phyloP scores from a whole-genome alignment of 2,113 vertebrate species.

The Dermatemys mawii region DNA sequence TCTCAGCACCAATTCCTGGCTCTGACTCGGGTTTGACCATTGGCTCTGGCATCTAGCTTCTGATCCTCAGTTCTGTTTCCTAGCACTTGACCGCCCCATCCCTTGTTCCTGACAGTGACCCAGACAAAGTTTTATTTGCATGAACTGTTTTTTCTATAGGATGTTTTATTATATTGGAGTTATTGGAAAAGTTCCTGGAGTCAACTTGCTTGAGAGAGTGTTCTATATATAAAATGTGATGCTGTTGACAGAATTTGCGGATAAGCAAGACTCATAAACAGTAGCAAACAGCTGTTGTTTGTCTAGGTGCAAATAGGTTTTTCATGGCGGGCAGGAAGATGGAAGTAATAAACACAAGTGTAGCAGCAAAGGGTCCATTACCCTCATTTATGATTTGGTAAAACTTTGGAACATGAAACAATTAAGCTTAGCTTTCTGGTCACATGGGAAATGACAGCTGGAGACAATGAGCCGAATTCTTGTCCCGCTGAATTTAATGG shows the following conservation, averaged over 20 bases:
- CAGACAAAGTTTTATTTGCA: background rate
- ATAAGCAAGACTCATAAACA: slow-evolving; percentile 55
- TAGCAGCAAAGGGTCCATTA: slow-evolving; percentile 14
- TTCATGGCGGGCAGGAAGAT: slow-evolving; percentile 37
- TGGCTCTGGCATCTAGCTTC: background rate
- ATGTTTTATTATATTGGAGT: background rate
- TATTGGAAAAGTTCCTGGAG: background rate
- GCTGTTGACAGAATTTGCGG: slow-evolving; percentile 51
- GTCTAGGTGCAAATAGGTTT: slow-evolving; percentile 57
- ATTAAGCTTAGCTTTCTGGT: background rate
- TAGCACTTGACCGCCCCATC: background rate
- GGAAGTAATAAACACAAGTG: slow-evolving; percentile 7
- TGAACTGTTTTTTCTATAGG: background rate
- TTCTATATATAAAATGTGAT: background rate
- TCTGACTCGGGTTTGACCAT: too few relatives aligned
- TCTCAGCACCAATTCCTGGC: background rate
- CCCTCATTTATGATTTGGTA: background rate
- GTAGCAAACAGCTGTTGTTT: slow-evolving; percentile 69
- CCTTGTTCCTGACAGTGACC: background rate
- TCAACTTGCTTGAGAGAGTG: background rate
- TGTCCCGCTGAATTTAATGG: background rate
- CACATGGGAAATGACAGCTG: background rate
- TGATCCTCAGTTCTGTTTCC: background rate
- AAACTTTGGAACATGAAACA: background rate
- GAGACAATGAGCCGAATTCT: background rate